Conservation (phyloP, 1,140 invertebrate species). For the Tetramorium simillimum region DNA sequence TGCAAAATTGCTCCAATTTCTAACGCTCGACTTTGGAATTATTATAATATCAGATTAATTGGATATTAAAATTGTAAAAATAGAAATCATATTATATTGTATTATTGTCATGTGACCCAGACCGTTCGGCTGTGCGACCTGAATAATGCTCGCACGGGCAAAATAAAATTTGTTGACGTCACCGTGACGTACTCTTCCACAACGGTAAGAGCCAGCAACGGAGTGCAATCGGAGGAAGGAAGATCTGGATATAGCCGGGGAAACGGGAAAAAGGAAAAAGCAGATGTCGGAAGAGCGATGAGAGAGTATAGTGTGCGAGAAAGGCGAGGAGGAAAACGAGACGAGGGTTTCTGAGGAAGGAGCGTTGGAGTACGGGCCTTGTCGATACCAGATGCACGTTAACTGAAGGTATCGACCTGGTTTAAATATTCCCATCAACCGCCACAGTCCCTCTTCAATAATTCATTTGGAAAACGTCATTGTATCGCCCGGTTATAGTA, state of each 20-base stretch:
- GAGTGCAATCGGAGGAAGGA: conserved; percentile 52
- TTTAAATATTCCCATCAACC: conserved; percentile 70
- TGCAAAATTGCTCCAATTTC: background rate
- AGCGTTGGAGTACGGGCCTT: conserved; percentile 31
- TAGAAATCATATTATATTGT: background rate
- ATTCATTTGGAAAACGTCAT: conserved; percentile 70
- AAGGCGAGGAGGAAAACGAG: conserved; percentile 38
- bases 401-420: conserved; percentile 70
- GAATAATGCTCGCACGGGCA: background rate
- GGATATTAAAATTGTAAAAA: background rate
- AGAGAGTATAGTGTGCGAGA: background rate
- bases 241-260: conserved; percentile 25
- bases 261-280: conserved; percentile 22
- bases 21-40: background rate
- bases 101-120: background rate
- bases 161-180: conserved; percentile 61
- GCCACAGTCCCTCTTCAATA: conserved; percentile 66
- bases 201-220: conserved; percentile 11
- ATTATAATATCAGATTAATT: background rate
- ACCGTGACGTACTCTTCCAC: conserved; percentile 29
- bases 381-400: conserved; percentile 73
- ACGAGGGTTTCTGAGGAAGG: conserved; percentile 13
- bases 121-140: background rate
- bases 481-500: conserved; percentile 63
- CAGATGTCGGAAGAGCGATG: conserved; percentile 28